Base-by-base conservation (phyloP, 2,113 vertebrate species). In the Silurus meridionalis region DNA sequence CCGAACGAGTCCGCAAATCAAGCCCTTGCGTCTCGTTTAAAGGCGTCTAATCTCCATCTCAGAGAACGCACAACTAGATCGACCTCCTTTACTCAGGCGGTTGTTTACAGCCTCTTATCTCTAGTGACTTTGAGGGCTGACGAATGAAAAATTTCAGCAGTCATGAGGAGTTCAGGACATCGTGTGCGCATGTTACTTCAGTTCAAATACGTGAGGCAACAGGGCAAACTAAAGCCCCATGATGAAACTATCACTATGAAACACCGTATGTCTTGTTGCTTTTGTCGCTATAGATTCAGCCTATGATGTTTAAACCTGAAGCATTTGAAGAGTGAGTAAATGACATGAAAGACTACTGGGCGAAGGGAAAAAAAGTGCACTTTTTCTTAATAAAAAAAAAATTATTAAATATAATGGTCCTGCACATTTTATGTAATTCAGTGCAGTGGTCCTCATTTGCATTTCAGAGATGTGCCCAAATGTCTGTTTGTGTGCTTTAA, bases 41-140 rank as follows among this genome's bases (percentile, higher is more conserved):
- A 79, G 48, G 89, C 77, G 77, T 90, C 89, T 86, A 89, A 87
- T 90, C 91, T 91, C 87, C 90, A 90, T 90, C 90, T 66, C 58
- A 80, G 87, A 88, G 67, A 91, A 94, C 94, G 94, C 93, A 95
- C 94, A 90, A 88, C 78, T 61, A 83, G 53, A 77, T 25, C 28
- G 19, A 87, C 23, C 37, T 58, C 21, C 77, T n/a, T 67, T 79
- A 61, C 57, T 85, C 50, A 37, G 61, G 48, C 10, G n/a, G 14
- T 86, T 82, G 48, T 82, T 82, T 69, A 71, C 55, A 84, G 53
- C 74, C 25, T 77, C 37, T 87, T 77, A 66, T 80, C 48, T 60
- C 4, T 53, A 48, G 58, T 77, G 63, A 67, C 48, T 64, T 37
- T n/a, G 61, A 85, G 74, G 61, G 84, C 74, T 79, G 52, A 85